Base-by-base conservation (phyloP, 64 coral and sea anemone genomes). In the Pocillopora verrucosa region DNA sequence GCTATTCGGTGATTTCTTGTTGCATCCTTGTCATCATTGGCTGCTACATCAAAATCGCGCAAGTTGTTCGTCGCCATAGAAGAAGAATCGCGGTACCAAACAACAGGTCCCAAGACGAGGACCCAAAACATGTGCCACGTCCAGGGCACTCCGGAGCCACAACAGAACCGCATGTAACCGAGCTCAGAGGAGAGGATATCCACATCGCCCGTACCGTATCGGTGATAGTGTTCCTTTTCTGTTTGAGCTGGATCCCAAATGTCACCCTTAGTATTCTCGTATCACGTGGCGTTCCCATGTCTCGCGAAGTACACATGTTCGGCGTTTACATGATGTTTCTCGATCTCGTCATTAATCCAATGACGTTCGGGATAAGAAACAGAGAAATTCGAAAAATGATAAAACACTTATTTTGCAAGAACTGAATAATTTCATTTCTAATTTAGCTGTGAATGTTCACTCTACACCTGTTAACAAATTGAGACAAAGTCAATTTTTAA, bases 271-370 rank as follows among this genome's bases (percentile, higher is more conserved):
- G 77, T 51, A 88, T 65, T 58, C 34, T 88, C 34, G 17, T 78
- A 17, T 51, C 59, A 74, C 36, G 87, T 58, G 74, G 74, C 26
- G 60, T 88, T 24, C 73, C 77, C 59, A 26, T 88, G 58, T 3
- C 59, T 36, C 51, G 74, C 9, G 87, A 88, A 60, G 34, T 77
- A 7, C 41, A 4, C 41, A 51, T 51, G 7, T 78, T 88, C 22
- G 57, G n/a, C 5, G 70, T 88, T n/a, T 88, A 88, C 34, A 57
- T 76, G 19, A 64, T 62, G n/a, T 88, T 77, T 58, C 75, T 88
- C 59, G 70, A 62, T 34, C 77, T 76, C 13, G 77, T 78, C 58
- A 41, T 58, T n/a, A 88, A 78, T 16, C 87, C 87, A 22, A 60
- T 73, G 22, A 74, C 64, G 13, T 88, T 77, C 37, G 87, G 87